These are phyloP conservation scores for Esox niger DNA, from an alignment of 2,113 vertebrate genomes.

Conservation along the genomic window DNA sequence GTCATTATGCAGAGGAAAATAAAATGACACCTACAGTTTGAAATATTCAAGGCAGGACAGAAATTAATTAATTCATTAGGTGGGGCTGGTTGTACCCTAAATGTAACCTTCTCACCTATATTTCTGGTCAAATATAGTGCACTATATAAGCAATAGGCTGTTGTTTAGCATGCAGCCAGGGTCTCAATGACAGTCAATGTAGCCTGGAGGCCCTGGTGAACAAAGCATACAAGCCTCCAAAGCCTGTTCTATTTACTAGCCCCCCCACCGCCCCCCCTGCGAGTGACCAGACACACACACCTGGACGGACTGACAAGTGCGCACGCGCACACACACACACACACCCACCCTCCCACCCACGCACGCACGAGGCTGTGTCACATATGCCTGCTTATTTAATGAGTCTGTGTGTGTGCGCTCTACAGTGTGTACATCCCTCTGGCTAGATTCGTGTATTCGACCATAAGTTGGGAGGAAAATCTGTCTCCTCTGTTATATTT, in stretches of 20 bases:
- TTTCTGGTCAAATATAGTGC: neutral
- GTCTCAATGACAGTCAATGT: slow-evolving; percentile 47
- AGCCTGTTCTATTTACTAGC: neutral
- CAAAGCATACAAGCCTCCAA: neutral
- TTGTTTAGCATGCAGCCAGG: neutral
- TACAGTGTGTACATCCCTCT: neutral
- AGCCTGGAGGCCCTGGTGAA: slow-evolving; percentile 36
- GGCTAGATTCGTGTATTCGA: slow-evolving; percentile 21
- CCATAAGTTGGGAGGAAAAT: slow-evolving; percentile 11
- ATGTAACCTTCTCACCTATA: neutral
- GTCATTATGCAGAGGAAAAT: neutral
- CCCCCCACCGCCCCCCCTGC: slow-evolving; percentile 8
- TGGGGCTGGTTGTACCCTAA: slow-evolving; percentile 25
- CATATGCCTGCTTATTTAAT: slow-evolving; percentile 38
- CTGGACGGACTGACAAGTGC: no score
- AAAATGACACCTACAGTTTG: slow-evolving; percentile 1
- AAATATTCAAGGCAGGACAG: slow-evolving; percentile 24
- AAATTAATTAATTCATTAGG: slow-evolving; percentile 53
- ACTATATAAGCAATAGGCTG: slow-evolving; percentile 19
- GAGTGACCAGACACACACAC: slow-evolving; percentile 19
- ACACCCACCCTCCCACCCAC: no score
- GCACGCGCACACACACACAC: slow-evolving; percentile 26
- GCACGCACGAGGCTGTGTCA: slow-evolving; percentile 11
- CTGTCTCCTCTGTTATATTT: slow-evolving; percentile 25
- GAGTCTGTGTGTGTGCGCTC: slow-evolving; percentile 25